Percentiles rank a stretch among this genome's conserved stretches.
These are phyloP conservation scores for Clepsis dumicolana DNA, from an alignment of 2,888 invertebrate species.

Conservation along the genomic window DNA sequence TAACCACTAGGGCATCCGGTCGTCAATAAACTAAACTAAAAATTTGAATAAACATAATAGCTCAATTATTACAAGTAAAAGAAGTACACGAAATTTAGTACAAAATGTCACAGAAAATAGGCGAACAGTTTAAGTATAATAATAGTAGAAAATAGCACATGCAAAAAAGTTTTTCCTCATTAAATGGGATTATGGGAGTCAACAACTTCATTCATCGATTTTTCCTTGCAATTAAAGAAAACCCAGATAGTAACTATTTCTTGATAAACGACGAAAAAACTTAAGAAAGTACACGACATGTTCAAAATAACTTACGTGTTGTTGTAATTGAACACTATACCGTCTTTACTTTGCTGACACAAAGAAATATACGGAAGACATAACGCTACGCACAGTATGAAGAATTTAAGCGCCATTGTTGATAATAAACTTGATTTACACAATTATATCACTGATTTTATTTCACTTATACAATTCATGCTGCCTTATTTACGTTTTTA, in stretches of 20 bases:
- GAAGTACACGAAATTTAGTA: too few relatives aligned
- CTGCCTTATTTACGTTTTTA: not conserved
- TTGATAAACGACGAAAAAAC: not conserved
- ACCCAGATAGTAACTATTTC: not conserved
- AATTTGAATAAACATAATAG: too few relatives aligned
- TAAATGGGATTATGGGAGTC: not conserved
- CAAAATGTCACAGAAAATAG: not conserved
- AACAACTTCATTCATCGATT: not conserved
- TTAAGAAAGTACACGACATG: not conserved
- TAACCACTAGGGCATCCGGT: too few relatives aligned
- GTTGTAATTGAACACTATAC: conserved; percentile 76
- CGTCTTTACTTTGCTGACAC: conserved; percentile 58
- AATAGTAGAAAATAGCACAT: not conserved
- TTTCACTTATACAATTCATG: conserved; percentile 13
- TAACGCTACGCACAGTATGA: conserved; percentile 55
- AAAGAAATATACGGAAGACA: conserved; percentile 55
- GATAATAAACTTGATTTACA: conserved; percentile 7
- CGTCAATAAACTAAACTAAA: too few relatives aligned
- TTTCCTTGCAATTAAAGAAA: too few relatives aligned
- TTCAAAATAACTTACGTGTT: conserved; percentile 71
- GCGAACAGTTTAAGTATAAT: not conserved
- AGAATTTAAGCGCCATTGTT: conserved; percentile 56
- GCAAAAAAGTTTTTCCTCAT: not conserved
- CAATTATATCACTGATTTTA: conserved; percentile 24
- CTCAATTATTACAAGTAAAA: too few relatives aligned